A percentile compares a stretch with the other conserved stretches of the same genome.
Evolutionary conservation across 1,140 invertebrate species (phyloP).

Genomic region (Cydia strobilella): DNA sequence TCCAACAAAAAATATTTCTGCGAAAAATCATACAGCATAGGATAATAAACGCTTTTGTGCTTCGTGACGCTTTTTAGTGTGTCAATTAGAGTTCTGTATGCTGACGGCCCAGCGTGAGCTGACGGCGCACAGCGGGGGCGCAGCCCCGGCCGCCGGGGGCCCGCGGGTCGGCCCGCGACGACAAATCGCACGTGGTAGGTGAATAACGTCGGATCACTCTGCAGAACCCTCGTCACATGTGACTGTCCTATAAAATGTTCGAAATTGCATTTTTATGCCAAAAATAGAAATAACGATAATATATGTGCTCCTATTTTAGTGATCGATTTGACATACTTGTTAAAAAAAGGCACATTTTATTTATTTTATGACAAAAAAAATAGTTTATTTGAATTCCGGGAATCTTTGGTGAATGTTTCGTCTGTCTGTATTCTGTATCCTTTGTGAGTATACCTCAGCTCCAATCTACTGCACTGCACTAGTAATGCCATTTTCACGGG

Average conservation of each 20-base stretch:
- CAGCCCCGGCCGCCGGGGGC: constrained; percentile 44
- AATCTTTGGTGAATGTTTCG: too few species aligned
- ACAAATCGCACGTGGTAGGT: constrained; percentile 18
- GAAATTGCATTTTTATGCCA: not conserved
- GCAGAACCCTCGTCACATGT: not conserved
- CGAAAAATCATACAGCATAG: constrained; percentile 44
- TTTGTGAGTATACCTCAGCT: too few species aligned
- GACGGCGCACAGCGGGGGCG: constrained; percentile 49
- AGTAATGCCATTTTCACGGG: too few species aligned
- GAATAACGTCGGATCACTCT: constrained; percentile 4
- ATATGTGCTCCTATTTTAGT: not conserved
- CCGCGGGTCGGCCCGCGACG: constrained; percentile 35
- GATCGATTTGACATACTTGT: not conserved
- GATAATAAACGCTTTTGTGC: constrained; percentile 52
- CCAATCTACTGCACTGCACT: too few species aligned
- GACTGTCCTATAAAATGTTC: not conserved
- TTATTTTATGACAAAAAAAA: too few species aligned
- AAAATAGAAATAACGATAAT: not conserved
- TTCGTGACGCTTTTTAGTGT: constrained; percentile 69
- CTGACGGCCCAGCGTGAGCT: constrained; percentile 66
- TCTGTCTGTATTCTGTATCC: too few species aligned
- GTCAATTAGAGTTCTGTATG: constrained; percentile 77
- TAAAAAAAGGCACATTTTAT: not conserved
- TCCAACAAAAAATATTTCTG: constrained; percentile 24
- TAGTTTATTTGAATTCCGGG: too few species aligned